Conservation (phyloP, 2,113 vertebrate species). For the Takifugu flavidus region DNA sequence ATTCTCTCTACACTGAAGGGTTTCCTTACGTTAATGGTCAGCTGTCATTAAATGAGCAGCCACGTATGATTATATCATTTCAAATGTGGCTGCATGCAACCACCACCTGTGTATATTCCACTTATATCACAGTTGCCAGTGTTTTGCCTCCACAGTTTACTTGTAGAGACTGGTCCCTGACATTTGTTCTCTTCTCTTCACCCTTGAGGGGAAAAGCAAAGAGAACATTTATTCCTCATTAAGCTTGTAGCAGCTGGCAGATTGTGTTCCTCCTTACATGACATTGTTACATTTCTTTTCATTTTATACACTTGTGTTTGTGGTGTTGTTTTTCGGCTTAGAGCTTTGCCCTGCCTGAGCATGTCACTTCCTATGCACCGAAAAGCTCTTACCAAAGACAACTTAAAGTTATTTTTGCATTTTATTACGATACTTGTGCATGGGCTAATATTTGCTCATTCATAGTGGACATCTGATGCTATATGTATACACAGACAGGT, state of each 20-base stretch:
- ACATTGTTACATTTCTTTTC: conserved; percentile 2
- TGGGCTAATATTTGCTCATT: too few species aligned
- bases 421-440: too few species aligned
- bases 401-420: too few species aligned
- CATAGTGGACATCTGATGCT: too few species aligned
- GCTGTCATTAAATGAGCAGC: background rate
- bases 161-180: conserved; percentile 68
- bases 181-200: conserved; percentile 52
- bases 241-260: conserved; percentile 47
- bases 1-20: background rate
- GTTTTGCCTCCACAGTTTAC: conserved; percentile 36
- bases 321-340: background rate
- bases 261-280: conserved; percentile 19
- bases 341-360: too few species aligned
- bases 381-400: too few species aligned
- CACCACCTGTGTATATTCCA: conserved; percentile 29
- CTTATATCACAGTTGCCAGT: conserved; percentile 34
- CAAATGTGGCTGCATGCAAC: conserved; percentile 8
- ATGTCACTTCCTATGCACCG: too few species aligned
- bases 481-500: too few species aligned
- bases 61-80: background rate
- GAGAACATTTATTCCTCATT: conserved; percentile 53
- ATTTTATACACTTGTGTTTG: background rate
- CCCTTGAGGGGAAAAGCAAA: conserved; percentile 49
- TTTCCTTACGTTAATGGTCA: background rate